phyloP scores from a whole-genome alignment of 2,797 vertebrate genomes.

The Cryptoprocta ferox region DNA sequence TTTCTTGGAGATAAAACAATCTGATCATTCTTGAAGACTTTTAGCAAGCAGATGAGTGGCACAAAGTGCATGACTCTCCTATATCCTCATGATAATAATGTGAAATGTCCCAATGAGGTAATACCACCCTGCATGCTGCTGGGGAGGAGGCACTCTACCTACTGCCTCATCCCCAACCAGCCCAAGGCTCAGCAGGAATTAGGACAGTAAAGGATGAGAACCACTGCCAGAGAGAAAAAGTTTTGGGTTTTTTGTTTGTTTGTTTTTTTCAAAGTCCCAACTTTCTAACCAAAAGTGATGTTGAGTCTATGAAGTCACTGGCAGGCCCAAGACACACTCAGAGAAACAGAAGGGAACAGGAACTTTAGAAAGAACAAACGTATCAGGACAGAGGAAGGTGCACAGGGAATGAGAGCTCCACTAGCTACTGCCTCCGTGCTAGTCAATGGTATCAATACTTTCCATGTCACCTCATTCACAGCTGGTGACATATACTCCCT shows the following conservation, averaged over 20 bases:
- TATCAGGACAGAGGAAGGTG: neutral
- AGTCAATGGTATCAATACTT: neutral
- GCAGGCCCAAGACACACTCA: neutral
- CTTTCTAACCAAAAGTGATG: neutral
- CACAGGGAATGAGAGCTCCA: neutral
- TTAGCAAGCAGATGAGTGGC: neutral
- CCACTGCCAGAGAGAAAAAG: neutral
- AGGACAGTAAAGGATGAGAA: neutral
- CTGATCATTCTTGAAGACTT: neutral
- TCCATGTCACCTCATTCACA: neutral
- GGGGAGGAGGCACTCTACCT: neutral
- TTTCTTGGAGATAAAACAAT: neutral
- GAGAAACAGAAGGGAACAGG: neutral
- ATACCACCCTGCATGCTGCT: neutral
- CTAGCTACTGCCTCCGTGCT: neutral
- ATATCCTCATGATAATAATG: neutral
- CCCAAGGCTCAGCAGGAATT: neutral
- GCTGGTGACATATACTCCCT: neutral
- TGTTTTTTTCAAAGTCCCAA: neutral
- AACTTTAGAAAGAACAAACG: neutral
- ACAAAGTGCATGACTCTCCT: neutral
- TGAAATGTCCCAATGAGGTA: neutral
- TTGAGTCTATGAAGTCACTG: neutral
- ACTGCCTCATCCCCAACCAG: neutral
- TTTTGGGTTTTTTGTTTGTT: neutral